Evolutionary conservation across 2,797 vertebrate species (phyloP).

Genomic region (Aplochiton taeniatus): DNA sequence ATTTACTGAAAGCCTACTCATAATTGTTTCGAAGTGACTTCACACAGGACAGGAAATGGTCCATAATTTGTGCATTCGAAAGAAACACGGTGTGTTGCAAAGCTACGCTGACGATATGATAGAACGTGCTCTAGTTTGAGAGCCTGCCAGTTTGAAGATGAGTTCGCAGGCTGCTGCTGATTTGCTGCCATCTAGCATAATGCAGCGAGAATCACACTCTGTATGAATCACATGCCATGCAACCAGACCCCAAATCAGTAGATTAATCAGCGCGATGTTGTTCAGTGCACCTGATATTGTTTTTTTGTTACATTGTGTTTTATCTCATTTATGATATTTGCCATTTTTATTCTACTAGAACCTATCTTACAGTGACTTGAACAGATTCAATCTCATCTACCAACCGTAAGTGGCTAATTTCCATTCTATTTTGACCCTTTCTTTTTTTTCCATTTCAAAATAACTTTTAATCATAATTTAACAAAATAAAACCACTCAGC

Average conservation of each 20-base stretch:
- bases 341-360: constrained; percentile 68
- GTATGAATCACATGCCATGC: too few relatives aligned
- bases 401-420: constrained; percentile 78
- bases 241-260: too few relatives aligned
- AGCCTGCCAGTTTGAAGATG: not conserved
- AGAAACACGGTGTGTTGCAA: too few relatives aligned
- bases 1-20: too few relatives aligned
- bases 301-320: too few relatives aligned
- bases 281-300: not conserved
- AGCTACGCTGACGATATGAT: not conserved
- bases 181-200: constrained; percentile 66
- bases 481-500: too few relatives aligned
- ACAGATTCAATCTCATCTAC: constrained; percentile 78
- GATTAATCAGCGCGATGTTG: too few relatives aligned
- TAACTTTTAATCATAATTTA: too few relatives aligned
- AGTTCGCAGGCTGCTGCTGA: constrained; percentile 13
- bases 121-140: not conserved
- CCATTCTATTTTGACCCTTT: not conserved
- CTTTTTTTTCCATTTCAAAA: constrained; percentile 5
- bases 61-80: too few relatives aligned
- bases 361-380: constrained; percentile 75
- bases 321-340: constrained; percentile 23
- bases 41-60: too few relatives aligned
- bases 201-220: too few relatives aligned
- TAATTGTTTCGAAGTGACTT: too few relatives aligned